Evolutionary conservation across 2,113 vertebrate species (phyloP).

Genomic region (Pseudorasbora parva): DNA sequence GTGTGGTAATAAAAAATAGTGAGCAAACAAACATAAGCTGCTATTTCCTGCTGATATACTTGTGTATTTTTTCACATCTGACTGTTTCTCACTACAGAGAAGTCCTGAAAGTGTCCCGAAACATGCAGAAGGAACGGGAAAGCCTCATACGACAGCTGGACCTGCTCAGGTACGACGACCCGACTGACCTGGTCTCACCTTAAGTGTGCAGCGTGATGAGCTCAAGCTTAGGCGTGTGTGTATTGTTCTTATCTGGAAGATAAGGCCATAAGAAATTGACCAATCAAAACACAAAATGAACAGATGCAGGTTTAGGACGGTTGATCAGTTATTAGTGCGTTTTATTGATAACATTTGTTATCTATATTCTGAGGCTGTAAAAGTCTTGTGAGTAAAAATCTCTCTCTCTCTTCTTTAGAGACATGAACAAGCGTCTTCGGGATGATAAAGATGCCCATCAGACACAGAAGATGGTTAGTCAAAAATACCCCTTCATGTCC

Average conservation of each 20-base stretch:
- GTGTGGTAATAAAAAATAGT: not conserved
- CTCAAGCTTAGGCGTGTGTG: not conserved
- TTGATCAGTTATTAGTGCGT: not conserved
- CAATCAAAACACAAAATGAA: not conserved
- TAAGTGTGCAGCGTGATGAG: not conserved
- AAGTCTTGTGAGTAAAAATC: no score
- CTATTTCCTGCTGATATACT: not conserved
- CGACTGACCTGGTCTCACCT: not conserved
- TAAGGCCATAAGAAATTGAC: not conserved
- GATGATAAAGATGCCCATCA: conserved; percentile 90
- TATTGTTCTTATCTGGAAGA: conserved; percentile 10
- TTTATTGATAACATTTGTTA: not conserved
- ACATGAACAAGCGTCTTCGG: conserved; percentile 91
- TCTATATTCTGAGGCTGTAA: not conserved
- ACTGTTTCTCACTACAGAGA: conserved; percentile 72
- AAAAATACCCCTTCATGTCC: conserved; percentile 70
- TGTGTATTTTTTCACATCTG: not conserved
- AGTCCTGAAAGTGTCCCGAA: conserved; percentile 86
- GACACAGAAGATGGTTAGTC: conserved; percentile 85
- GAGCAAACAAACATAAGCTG: not conserved
- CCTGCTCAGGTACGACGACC: conserved; percentile 83
- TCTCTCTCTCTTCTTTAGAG: conserved; percentile 71
- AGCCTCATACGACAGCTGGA: conserved; percentile 91
- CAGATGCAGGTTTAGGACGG: not conserved
- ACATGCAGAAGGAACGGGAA: conserved; percentile 95